phyloP scores from a whole-genome alignment of 1,140 invertebrate genomes.

The Diorhabda sublineata region DNA sequence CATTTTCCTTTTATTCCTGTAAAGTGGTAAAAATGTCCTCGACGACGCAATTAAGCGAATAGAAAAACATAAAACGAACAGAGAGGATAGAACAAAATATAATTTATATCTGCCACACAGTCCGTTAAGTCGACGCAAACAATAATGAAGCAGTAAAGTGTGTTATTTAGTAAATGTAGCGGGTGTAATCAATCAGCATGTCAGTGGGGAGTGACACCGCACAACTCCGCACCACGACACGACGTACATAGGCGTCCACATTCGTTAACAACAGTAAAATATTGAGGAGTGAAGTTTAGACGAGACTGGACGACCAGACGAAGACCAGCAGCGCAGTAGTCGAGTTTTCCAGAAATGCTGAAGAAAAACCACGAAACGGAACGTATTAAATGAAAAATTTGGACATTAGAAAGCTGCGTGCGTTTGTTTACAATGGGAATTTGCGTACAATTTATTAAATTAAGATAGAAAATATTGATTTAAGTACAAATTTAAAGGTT shows the following conservation, averaged over 20 bases:
- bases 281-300: too few species aligned
- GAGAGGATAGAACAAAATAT: neutral
- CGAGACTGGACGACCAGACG: too few species aligned
- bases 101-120: constrained; percentile 5
- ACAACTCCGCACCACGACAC: constrained; percentile 16
- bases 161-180: constrained; percentile 44
- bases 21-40: neutral
- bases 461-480: too few species aligned
- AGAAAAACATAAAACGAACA: neutral
- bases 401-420: too few species aligned
- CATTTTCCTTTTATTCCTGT: neutral
- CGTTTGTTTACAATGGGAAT: too few species aligned
- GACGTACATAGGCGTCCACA: neutral
- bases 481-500: too few species aligned
- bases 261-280: too few species aligned
- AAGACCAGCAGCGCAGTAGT: too few species aligned
- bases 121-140: constrained; percentile 20
- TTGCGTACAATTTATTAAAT: too few species aligned
- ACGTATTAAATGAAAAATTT: too few species aligned
- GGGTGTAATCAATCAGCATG: constrained; percentile 43
- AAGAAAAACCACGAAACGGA: too few species aligned
- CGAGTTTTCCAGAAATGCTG: too few species aligned
- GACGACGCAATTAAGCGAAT: neutral
- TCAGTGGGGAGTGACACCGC: constrained; percentile 40
- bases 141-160: constrained; percentile 45